Base-by-base conservation (phyloP, 2,888 invertebrate genomes). In the Leucophenga maculata region DNA sequence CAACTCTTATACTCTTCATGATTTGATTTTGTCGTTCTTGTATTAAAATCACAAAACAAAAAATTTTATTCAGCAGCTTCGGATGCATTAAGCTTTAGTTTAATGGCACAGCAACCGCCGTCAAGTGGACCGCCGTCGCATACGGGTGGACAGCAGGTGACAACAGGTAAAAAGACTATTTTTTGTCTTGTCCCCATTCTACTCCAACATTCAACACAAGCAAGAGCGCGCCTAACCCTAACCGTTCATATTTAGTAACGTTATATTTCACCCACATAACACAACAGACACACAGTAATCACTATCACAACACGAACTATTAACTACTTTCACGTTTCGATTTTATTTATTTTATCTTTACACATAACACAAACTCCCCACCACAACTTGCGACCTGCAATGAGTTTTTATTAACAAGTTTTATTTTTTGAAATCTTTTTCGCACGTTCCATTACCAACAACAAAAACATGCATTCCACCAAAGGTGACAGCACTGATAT, bases 71-170 rank as follows among this genome's bases (percentile, higher is more conserved):
- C 77, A 87, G 87, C 84, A 82, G 81, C 85, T 82, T 81, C 85
- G 83, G 88, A 88, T 86, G 86, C 84, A 71, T 84, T 87, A 82
- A 87, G 86, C 77, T 85, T 85, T 81, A 86, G 84, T 85, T 85
- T 87, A 85, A 88, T 88, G 88, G 87, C 88, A 78, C 87, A 88
- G 71, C 88, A 87, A 86, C 78, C 85, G 76, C 80, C 62, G 46
- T n/a, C 86, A 72, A 83, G 79, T 76, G 87, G 87, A 81, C 83
- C 85, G 78, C 80, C 84, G 78, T 79, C 84, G 73, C 80, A 80
- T 74, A 79, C 83, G 76, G 84, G 83, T 82, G 86, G 84, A 77
- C 82, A 79, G 71, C 85, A 84, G 79, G 52, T 84, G 74, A 83
- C 79, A 74, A 74, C 87, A 86, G 85, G 87, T 87, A 85, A 85